These are phyloP conservation scores for Cossypha dichroa DNA, from an alignment of 2,797 vertebrate species.

Conservation along the genomic window DNA sequence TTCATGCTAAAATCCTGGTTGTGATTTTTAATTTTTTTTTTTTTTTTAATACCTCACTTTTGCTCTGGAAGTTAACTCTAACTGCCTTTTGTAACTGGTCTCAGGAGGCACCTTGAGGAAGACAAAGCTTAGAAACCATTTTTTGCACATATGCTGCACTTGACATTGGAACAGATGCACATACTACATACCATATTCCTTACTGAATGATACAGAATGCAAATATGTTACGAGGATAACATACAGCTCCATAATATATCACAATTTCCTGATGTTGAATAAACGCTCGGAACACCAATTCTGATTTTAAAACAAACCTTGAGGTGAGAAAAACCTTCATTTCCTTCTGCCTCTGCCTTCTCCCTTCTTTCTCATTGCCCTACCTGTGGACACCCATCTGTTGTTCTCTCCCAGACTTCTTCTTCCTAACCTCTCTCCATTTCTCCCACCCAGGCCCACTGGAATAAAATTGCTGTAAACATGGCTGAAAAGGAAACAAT, in stretches of 20 bases:
- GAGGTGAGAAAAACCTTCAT: background rate
- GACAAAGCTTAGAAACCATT: background rate
- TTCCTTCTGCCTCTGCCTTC: background rate
- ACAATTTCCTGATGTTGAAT: background rate
- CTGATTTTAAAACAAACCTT: background rate
- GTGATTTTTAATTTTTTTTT: background rate
- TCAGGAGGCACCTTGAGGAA: background rate
- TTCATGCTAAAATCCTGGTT: background rate
- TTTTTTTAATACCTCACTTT: background rate
- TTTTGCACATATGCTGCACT: background rate
- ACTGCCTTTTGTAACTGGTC: background rate
- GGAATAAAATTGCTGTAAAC: background rate
- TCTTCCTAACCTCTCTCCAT: background rate
- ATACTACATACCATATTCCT: background rate
- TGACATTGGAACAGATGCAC: background rate
- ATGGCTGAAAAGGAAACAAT: background rate
- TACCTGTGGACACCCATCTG: fast-evolving
- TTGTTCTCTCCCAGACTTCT: background rate
- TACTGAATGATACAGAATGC: background rate
- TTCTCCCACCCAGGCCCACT: background rate
- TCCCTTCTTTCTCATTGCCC: background rate
- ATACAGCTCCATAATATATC: background rate
- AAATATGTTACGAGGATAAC: background rate
- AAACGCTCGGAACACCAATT: background rate
- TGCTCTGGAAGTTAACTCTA: background rate